Percentiles rank a stretch among this genome's conserved stretches.
phyloP scores from a whole-genome alignment of 1,140 invertebrate species.

The Zaprionus inermis region DNA sequence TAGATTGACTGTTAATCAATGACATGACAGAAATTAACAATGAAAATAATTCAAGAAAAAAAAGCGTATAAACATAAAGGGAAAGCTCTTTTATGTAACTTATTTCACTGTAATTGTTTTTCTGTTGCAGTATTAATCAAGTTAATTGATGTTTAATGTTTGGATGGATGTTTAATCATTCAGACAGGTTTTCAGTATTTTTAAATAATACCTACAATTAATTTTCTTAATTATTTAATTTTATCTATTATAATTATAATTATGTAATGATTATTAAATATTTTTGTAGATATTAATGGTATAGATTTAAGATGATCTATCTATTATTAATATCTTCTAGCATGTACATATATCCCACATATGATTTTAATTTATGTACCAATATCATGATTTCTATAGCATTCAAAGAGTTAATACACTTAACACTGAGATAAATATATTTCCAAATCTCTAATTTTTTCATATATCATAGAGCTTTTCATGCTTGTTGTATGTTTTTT shows the following conservation, averaged over 20 bases:
- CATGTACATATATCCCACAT: no score
- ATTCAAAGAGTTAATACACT: no score
- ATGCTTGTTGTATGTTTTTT: background rate
- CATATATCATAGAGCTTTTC: background rate
- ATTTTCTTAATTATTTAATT: background rate
- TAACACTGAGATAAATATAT: no score
- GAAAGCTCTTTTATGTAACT: background rate
- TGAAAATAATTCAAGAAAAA: background rate
- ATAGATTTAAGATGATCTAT: background rate
- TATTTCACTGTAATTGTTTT: background rate
- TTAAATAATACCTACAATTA: background rate
- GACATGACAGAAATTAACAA: conserved; percentile 10
- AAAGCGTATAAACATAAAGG: background rate
- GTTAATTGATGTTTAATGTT: background rate
- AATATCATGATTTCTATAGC: no score
- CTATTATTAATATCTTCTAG: background rate
- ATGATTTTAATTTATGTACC: no score
- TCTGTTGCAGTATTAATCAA: background rate
- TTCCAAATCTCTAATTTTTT: background rate
- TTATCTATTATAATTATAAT: no score
- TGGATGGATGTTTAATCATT: background rate
- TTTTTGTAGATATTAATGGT: no score
- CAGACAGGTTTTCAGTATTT: background rate
- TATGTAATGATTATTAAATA: no score
- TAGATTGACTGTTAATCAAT: conserved; percentile 12